phyloP scores from a whole-genome alignment of 2,113 vertebrate genomes.

The Caranx ignobilis region DNA sequence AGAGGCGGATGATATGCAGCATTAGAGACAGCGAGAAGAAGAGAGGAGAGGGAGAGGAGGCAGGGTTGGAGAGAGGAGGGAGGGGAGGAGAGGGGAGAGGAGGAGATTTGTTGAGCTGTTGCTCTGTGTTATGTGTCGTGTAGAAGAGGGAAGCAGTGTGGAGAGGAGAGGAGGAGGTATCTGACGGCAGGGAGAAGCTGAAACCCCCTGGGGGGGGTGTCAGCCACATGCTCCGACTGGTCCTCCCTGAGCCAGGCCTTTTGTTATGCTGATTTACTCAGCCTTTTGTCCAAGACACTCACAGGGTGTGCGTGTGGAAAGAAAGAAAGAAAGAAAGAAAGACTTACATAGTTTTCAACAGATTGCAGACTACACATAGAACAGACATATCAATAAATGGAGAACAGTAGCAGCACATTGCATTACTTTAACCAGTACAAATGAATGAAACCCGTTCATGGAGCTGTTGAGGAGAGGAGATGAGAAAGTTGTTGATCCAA shows the following conservation, averaged over 20 bases:
- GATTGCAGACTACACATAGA: not conserved
- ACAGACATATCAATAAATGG: not conserved
- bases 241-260: constrained; percentile 77
- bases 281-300: constrained; percentile 71
- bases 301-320: constrained; percentile 25
- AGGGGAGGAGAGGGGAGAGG: not conserved
- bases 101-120: constrained; percentile 17
- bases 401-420: not conserved
- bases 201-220: constrained; percentile 58
- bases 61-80: not conserved
- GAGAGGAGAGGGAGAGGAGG: not conserved
- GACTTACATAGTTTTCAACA: constrained; percentile 11
- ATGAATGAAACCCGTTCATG: not conserved
- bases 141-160: constrained; percentile 24
- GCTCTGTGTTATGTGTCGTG: constrained; percentile 45
- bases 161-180: constrained; percentile 42
- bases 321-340: constrained; percentile 22
- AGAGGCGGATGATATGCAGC: constrained; percentile 39
- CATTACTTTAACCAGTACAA: not conserved
- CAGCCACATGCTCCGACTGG: constrained; percentile 73
- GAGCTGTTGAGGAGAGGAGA: not conserved
- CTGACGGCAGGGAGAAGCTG: constrained; percentile 50
- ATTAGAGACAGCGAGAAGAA: constrained; percentile 31
- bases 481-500: too few species aligned
- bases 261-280: constrained; percentile 89